Evolutionary conservation across 2,113 vertebrate genomes (phyloP).

Genomic region (Lepidothrix coronata): DNA sequence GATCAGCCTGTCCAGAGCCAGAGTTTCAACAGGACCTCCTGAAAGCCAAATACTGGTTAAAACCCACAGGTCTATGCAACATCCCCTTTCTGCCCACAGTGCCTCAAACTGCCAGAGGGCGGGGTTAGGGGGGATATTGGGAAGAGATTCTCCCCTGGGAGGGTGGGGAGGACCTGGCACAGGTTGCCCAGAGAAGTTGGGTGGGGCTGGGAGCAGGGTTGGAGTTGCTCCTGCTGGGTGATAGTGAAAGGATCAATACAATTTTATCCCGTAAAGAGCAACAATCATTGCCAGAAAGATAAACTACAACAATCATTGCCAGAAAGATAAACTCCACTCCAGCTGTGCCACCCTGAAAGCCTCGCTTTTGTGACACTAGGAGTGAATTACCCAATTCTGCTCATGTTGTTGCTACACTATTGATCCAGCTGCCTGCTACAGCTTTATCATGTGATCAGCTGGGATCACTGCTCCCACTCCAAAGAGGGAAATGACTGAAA

Average conservation of each 20-base stretch:
- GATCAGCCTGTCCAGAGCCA: background rate
- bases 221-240: accelerated
- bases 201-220: background rate
- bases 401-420: background rate
- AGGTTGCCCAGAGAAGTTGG: background rate
- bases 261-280: background rate
- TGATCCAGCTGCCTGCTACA: background rate
- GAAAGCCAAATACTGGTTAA: background rate
- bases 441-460: background rate
- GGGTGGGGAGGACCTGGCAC: background rate
- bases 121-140: accelerated
- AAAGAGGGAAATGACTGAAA: background rate
- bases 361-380: accelerated
- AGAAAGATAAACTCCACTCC: background rate
- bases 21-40: background rate
- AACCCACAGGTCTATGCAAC: background rate
- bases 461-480: background rate
- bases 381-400: background rate
- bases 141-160: background rate
- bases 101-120: background rate
- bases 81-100: background rate
- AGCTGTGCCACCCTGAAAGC: background rate
- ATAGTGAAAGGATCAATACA: accelerated
- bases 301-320: background rate
- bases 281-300: background rate